A percentile compares a stretch with the other conserved stretches of the same genome.
phyloP scores from a whole-genome alignment of 2,113 vertebrate genomes.

The Panurus biarmicus region DNA sequence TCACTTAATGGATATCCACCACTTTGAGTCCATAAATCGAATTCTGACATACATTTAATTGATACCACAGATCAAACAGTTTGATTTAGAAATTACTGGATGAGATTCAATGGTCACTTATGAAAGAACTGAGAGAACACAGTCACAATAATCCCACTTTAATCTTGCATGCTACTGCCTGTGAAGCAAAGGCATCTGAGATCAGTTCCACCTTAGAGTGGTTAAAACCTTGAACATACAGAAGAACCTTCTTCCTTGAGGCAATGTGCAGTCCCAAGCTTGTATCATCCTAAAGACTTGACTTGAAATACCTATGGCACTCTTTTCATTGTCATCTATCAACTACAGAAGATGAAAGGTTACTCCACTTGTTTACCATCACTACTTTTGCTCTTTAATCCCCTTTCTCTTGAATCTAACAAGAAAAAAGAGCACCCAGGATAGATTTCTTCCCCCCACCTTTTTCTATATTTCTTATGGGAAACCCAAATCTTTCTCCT shows the following conservation, averaged over 20 bases:
- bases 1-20: not conserved
- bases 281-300: not conserved
- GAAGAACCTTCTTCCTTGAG: not conserved
- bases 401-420: not conserved
- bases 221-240: not conserved
- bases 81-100: not conserved
- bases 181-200: conserved; percentile 3
- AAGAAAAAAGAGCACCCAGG: not conserved
- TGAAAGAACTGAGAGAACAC: not conserved
- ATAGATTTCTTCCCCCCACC: not conserved
- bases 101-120: not conserved
- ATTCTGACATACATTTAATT: not conserved
- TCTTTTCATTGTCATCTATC: not conserved
- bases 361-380: not conserved
- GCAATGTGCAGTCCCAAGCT: not conserved
- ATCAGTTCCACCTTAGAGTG: not conserved
- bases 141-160: not conserved
- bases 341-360: not conserved
- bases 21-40: not conserved
- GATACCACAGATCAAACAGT: not conserved
- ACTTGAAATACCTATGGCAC: not conserved
- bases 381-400: not conserved
- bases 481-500: not conserved
- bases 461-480: not conserved
- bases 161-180: not conserved